Conservation (phyloP, 2,888 invertebrate species). For the Hypomecis atomaria region DNA sequence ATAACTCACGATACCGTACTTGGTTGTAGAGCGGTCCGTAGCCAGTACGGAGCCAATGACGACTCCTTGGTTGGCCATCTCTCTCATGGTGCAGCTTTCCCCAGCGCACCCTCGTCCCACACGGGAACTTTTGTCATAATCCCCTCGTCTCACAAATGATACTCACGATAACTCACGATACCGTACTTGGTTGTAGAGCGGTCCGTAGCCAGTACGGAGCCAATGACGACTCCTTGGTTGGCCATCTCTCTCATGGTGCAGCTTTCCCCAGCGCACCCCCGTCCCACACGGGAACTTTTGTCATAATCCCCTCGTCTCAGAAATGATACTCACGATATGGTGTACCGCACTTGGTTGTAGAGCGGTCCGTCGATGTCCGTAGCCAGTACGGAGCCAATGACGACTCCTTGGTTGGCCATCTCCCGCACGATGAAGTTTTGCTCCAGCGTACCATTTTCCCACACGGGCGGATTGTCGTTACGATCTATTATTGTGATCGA, state of each 20-base stretch:
- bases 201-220: constrained; percentile 86
- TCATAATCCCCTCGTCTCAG: too few species aligned
- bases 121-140: constrained; percentile 60
- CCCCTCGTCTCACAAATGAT: background rate
- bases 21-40: constrained; percentile 84
- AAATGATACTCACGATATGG: constrained; percentile 73
- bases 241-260: constrained; percentile 84
- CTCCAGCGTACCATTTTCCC: constrained; percentile 71
- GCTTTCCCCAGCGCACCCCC: constrained; percentile 64
- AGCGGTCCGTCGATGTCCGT: constrained; percentile 86
- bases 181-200: constrained; percentile 82
- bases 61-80: constrained; percentile 74
- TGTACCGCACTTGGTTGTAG: constrained; percentile 84
- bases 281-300: constrained; percentile 77
- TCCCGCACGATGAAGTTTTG: constrained; percentile 81
- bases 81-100: constrained; percentile 75
- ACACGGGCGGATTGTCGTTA: constrained; percentile 87
- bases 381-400: constrained; percentile 85
- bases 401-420: constrained; percentile 69
- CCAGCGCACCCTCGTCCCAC: constrained; percentile 76
- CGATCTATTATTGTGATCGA: constrained; percentile 85
- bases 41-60: constrained; percentile 86
- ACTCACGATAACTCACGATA: constrained; percentile 85
- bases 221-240: constrained; percentile 74
- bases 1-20: constrained; percentile 84